Base-by-base conservation (phyloP, 53 echinoderm and acorn worm species). In the Arbacia lixula region DNA sequence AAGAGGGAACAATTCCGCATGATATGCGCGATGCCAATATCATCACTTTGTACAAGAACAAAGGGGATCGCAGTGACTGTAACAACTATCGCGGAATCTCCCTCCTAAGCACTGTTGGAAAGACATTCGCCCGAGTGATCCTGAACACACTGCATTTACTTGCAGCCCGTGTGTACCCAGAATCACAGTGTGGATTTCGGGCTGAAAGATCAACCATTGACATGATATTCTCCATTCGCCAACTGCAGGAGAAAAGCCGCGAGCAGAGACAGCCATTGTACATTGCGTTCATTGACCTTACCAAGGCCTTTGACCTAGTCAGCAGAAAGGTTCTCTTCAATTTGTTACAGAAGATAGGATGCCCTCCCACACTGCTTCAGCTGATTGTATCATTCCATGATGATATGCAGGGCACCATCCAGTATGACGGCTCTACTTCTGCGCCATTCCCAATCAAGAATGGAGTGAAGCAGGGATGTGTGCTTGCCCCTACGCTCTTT, bases 141-240 rank as follows among this genome's bases (percentile, higher is more conserved):
- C n/a, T n/a, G n/a, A n/a, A n/a, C n/a, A n/a, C n/a, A n/a, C n/a
- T n/a, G n/a, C n/a, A n/a, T n/a, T n/a, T n/a, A n/a, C n/a, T n/a
- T n/a, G n/a, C n/a, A n/a, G n/a, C n/a, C n/a, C n/a, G n/a, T n/a
- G n/a, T n/a, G n/a, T n/a, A n/a, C n/a, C n/a, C n/a, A n/a, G n/a
- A n/a, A n/a, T n/a, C n/a, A n/a, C 90, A 93, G 61, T 88, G 92
- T 55, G 85, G 84, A n/a, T 46, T 92, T 88, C 27, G 92, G 5
- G 64, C 89, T 3, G 41, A 54, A 29, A 83, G 89, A 49, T 89
- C 93, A 21, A 93, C 87, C 10, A 55, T 86, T 0, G 93, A 93
- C 85, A 90, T 84, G 87, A 83, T 85, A 27, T 90, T 90, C 72
- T 71, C 72, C 19, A 30, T 93, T 0, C 57, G 85, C 19, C 92